phyloP scores from a whole-genome alignment of 2,113 vertebrate genomes.

The Alexandromys fortis region DNA sequence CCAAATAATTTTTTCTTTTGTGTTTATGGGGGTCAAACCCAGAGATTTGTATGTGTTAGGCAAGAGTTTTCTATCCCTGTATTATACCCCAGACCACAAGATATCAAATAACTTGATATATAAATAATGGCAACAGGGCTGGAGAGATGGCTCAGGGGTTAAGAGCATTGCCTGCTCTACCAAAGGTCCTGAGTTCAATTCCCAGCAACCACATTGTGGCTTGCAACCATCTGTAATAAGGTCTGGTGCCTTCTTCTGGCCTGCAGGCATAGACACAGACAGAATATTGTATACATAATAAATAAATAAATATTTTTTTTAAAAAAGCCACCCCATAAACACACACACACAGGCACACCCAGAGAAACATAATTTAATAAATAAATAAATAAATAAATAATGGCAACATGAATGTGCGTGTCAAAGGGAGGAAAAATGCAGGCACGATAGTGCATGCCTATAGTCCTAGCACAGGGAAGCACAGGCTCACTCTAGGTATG shows the following conservation, averaged over 20 bases:
- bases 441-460: not conserved
- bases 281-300: too few relatives aligned
- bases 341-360: too few relatives aligned
- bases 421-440: not conserved
- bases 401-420: not conserved
- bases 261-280: too few relatives aligned
- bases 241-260: too few relatives aligned
- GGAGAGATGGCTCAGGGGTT: too few relatives aligned
- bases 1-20: not conserved
- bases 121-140: not conserved
- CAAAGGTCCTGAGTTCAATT: too few relatives aligned
- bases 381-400: not conserved
- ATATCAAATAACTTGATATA: not conserved
- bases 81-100: not conserved
- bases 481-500: not conserved
- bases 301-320: too few relatives aligned
- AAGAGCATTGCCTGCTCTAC: too few relatives aligned
- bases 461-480: not conserved
- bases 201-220: too few relatives aligned
- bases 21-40: not conserved
- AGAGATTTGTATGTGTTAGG: not conserved
- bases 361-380: too few relatives aligned
- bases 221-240: too few relatives aligned
- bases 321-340: too few relatives aligned
- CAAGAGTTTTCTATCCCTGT: not conserved